Percentiles rank a stretch among this genome's conserved stretches.
Conservation (phyloP, 2,113 vertebrate genomes). For the Brachyhypopomus gauderio region DNA sequence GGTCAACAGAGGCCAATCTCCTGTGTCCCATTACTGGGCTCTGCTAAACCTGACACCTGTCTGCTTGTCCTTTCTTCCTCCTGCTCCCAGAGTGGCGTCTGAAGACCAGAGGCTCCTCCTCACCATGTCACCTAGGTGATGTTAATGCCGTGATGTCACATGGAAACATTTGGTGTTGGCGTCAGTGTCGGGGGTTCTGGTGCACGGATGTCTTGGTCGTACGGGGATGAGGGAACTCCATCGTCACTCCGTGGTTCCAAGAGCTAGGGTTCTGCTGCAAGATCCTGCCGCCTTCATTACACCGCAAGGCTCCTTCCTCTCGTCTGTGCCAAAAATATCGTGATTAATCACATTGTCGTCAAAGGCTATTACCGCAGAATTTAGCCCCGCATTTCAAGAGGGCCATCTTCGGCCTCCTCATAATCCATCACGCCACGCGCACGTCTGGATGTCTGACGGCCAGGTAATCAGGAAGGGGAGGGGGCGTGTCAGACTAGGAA, state of each 20-base stretch:
- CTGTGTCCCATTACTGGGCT: slow-evolving; percentile 1
- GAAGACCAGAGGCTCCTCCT: neutral
- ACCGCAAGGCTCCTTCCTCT: slow-evolving; percentile 36
- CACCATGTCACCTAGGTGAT: neutral
- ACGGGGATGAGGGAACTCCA: neutral
- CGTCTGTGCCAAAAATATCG: slow-evolving; percentile 46
- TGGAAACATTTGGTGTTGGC: neutral
- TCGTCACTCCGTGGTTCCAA: slow-evolving; percentile 28
- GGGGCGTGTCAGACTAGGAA: slow-evolving; percentile 2
- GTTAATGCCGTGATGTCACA: neutral
- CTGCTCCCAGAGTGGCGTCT: neutral
- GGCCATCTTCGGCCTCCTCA: slow-evolving; percentile 40
- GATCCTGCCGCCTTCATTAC: slow-evolving; percentile 50
- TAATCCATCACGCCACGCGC: slow-evolving; percentile 50
- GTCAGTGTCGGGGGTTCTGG: neutral
- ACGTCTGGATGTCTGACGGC: slow-evolving; percentile 38
- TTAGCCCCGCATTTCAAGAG: slow-evolving; percentile 43
- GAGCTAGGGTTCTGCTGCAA: slow-evolving; percentile 27
- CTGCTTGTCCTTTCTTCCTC: neutral
- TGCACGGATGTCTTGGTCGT: neutral
- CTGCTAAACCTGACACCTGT: slow-evolving; percentile 1
- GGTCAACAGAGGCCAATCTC: slow-evolving; percentile 38
- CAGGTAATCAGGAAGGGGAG: slow-evolving; percentile 34
- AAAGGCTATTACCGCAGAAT: slow-evolving; percentile 55
- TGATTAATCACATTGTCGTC: slow-evolving; percentile 62